Conservation (phyloP, 1,140 invertebrate genomes). For the Drosophila repletoides region DNA sequence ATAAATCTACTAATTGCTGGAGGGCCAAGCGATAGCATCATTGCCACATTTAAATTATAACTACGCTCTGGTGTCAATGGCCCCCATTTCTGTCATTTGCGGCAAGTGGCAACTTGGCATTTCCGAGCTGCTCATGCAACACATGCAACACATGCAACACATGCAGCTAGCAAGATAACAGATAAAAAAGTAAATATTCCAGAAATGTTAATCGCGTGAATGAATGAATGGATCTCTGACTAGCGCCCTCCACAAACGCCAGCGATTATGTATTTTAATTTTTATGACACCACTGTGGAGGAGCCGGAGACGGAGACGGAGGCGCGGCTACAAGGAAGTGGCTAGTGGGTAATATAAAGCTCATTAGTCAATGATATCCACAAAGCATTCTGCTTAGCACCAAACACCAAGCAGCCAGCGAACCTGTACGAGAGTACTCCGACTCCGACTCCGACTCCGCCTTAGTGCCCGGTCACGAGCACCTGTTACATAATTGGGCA, state of each 20-base stretch:
- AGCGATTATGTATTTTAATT: constrained; percentile 60
- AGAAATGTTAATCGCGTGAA: constrained; percentile 21
- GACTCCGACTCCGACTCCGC: constrained; percentile 2
- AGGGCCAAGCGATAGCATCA: constrained; percentile 45
- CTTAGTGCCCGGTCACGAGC: constrained; percentile 16
- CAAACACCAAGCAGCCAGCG: constrained; percentile 29
- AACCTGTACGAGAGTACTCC: constrained; percentile 30
- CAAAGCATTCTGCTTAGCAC: constrained; percentile 41
- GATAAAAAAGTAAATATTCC: background rate
- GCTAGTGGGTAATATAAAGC: constrained; percentile 29
- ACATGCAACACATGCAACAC: constrained; percentile 49
- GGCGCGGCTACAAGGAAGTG: constrained; percentile 11
- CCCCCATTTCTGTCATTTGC: constrained; percentile 2
- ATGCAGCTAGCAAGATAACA: no score
- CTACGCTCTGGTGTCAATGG: constrained; percentile 58
- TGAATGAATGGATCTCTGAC: constrained; percentile 1
- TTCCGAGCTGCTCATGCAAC: constrained; percentile 26
- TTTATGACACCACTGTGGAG: constrained; percentile 38
- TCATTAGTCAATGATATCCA: constrained; percentile 77
- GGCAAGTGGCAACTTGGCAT: constrained; percentile 53
- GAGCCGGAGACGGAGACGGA: constrained; percentile 3
- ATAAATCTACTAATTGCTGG: constrained; percentile 72
- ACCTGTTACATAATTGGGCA: constrained; percentile 72
- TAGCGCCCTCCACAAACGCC: constrained; percentile 36
- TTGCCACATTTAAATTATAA: constrained; percentile 52